These are phyloP conservation scores for Plectrocnemia conspersa DNA, from an alignment of 1,140 invertebrate genomes.

Conservation along the genomic window DNA sequence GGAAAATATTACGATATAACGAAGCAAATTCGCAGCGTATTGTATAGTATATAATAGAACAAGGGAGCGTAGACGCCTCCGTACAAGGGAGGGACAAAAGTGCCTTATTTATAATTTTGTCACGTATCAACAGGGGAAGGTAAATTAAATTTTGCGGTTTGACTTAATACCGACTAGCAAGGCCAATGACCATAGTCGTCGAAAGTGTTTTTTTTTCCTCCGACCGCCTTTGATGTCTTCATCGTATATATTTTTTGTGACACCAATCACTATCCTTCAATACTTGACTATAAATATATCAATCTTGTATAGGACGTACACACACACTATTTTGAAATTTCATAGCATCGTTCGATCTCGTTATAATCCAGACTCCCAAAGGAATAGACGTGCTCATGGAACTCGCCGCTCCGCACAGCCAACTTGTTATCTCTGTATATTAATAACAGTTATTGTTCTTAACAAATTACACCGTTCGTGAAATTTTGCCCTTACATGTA, in stretches of 20 bases:
- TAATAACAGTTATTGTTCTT: constrained; percentile 14
- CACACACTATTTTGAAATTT: too few species aligned
- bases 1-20: too few species aligned
- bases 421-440: constrained; percentile 11
- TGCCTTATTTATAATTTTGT: constrained; percentile 33
- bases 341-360: constrained; percentile 24
- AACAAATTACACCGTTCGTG: constrained; percentile 1
- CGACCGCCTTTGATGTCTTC: not conserved
- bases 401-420: constrained; percentile 11
- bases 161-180: constrained; percentile 27
- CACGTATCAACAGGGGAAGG: constrained; percentile 26
- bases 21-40: too few species aligned
- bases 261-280: too few species aligned
- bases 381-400: constrained; percentile 5
- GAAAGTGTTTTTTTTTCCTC: constrained; percentile 8
- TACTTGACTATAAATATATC: too few species aligned
- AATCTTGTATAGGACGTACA: too few species aligned
- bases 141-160: constrained; percentile 36
- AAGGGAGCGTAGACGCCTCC: too few species aligned
- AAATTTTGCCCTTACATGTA: too few species aligned
- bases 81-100: not conserved
- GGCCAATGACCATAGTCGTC: constrained; percentile 2
- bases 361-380: constrained; percentile 24
- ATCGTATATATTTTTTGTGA: too few species aligned
- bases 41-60: too few species aligned